A percentile compares a stretch with the other conserved stretches of the same genome.
Conservation (phyloP, 2,888 invertebrate species). For the Salticus scenicus region DNA sequence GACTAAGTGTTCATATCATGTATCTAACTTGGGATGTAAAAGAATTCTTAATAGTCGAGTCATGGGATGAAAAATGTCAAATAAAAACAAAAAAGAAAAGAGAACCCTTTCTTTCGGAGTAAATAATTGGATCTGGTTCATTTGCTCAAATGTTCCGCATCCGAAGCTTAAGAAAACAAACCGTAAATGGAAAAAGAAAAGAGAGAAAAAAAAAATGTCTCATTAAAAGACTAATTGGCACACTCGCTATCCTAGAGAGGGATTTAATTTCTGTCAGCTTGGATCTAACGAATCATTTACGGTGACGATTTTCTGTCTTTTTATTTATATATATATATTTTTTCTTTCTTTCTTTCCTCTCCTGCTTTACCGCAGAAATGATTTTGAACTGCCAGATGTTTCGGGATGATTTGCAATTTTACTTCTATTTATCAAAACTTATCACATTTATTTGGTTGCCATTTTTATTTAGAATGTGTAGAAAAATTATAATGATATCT, state of each 20-base stretch:
- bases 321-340: neutral
- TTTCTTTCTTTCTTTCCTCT: no score
- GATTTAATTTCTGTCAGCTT: neutral
- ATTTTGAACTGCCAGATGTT: neutral
- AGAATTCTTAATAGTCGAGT: neutral
- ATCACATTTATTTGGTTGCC: no score
- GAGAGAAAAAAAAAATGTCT: constrained; percentile 20
- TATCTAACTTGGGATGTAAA: no score
- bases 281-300: neutral
- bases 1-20: no score
- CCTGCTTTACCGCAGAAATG: neutral
- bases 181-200: constrained; percentile 19
- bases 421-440: no score
- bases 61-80: neutral
- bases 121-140: constrained; percentile 67
- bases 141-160: constrained; percentile 66
- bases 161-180: constrained; percentile 52
- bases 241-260: constrained; percentile 22
- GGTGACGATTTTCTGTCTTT: neutral
- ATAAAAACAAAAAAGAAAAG: constrained; percentile 13
- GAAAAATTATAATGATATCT: no score
- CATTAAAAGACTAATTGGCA: constrained; percentile 67
- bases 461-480: no score
- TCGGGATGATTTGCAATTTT: no score
- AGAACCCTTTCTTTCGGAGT: constrained; percentile 19